Evolutionary conservation across 2,113 vertebrate species (phyloP), one percentile per base, ranked within the genome.

Genomic region (Podarcis raffonei): DNA sequence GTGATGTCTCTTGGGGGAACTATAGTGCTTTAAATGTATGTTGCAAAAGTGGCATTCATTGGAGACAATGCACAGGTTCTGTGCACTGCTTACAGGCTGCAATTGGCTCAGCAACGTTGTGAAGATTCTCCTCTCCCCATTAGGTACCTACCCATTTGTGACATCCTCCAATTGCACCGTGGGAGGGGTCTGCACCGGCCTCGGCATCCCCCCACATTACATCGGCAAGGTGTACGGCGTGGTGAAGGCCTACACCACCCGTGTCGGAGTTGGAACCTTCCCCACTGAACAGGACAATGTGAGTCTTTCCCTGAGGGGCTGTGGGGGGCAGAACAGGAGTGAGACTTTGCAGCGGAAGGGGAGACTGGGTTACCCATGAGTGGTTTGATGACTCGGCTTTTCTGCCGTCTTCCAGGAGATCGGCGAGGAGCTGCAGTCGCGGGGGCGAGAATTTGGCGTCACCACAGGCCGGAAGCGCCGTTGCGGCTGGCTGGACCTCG

Each of bases 121-220:
- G 30, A 30, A 0, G 6, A 1, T 23, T 30, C n/a, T 30, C 13
- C 35, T 69, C 75, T 72, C 6, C 72, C 15, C 35, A 76, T 83
- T 96, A 88, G 98, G 97, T 30, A 98, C 97, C 0, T 98, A 98
- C 87, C 98, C 97, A 2, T 98, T 97, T 2, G 97, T 98, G 90
- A 98, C 97, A 0, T 98, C 97, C 2, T 97, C 95, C 95, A 90
- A 0, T 48, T 92, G 90, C 66, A 92, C 90, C 0, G 97, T 98
- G 15, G 97, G 97, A n/a, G 97, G 97, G 0, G 97, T 98, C n/a
- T 98, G 97, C 93, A 98, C 97, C 0, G 97, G 97, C 0, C 97
- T 98, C 0, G 97, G 97, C 6, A 96, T 98, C 37, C 97, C 97
- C 92, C 15, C 93, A 3, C 88, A 80, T 15, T 79, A 97, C 20